Percentiles rank a stretch among this genome's conserved stretches.
Conservation (phyloP, 2,888 invertebrate species). For the Galerucella pusilla region DNA sequence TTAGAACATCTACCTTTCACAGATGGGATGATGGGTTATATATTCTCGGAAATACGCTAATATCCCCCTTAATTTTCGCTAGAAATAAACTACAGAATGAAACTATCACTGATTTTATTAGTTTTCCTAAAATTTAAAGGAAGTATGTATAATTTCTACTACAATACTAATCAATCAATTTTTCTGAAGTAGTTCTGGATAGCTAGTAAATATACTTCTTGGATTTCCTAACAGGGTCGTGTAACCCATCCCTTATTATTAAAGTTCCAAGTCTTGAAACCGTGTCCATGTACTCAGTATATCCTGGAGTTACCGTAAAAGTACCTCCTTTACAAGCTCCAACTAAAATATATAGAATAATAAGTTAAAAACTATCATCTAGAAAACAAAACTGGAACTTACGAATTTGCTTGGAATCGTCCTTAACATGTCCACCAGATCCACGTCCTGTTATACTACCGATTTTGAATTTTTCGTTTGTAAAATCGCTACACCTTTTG, state of each 20-base stretch:
- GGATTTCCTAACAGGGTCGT: conserved; percentile 53
- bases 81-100: no score
- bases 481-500: conserved; percentile 48
- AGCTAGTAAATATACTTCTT: conserved; percentile 4
- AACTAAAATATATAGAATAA: conserved; percentile 43
- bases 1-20: neutral
- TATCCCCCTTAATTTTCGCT: no score
- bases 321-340: conserved; percentile 50
- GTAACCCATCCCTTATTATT: conserved; percentile 72
- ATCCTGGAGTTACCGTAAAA: conserved; percentile 54
- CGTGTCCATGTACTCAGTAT: conserved; percentile 73
- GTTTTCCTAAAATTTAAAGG: no score
- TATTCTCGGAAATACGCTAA: neutral
- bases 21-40: neutral
- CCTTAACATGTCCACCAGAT: conserved; percentile 19
- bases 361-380: neutral
- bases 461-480: conserved; percentile 8
- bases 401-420: conserved; percentile 26
- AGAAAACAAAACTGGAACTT: neutral
- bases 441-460: conserved; percentile 48
- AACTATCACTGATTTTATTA: no score
- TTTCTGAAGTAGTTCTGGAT: neutral
- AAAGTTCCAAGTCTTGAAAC: conserved; percentile 71
- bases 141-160: no score
- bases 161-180: neutral